Percentiles rank a stretch among this genome's conserved stretches.
phyloP scores from a whole-genome alignment of 2,797 vertebrate species.

The Pseudopleuronectes americanus region DNA sequence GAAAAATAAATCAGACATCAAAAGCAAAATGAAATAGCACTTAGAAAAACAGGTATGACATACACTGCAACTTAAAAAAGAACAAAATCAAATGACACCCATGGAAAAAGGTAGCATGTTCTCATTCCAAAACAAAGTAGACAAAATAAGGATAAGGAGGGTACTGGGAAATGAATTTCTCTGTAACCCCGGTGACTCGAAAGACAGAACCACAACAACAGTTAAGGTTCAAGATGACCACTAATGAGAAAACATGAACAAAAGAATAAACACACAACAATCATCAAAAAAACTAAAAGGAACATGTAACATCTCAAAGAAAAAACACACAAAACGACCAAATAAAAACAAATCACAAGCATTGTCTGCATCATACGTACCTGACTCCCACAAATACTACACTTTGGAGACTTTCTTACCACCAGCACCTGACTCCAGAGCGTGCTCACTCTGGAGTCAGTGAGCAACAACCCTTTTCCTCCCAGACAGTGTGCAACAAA shows the following conservation, averaged over 20 bases:
- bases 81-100: conserved; percentile 53
- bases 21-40: conserved; percentile 51
- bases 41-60: conserved; percentile 51
- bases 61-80: conserved; percentile 56
- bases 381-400: conserved; percentile 83
- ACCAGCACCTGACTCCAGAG: conserved; percentile 81
- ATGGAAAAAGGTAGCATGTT: conserved; percentile 58
- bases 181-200: conserved; percentile 72
- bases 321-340: conserved; percentile 24
- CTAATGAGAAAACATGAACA: conserved; percentile 73
- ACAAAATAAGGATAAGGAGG: conserved; percentile 58
- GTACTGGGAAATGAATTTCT: conserved; percentile 71
- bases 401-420: conserved; percentile 88
- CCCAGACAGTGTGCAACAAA: conserved; percentile 31
- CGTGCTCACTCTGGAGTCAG: conserved; percentile 62
- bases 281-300: conserved; percentile 63
- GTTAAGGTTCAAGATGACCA: conserved; percentile 74
- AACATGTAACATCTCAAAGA: conserved; percentile 59
- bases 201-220: conserved; percentile 68
- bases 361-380: conserved; percentile 85
- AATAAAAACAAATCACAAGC: conserved; percentile 66
- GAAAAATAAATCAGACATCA: conserved; percentile 41
- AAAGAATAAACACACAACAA: conserved; percentile 19
- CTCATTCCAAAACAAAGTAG: conserved; percentile 63
- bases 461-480: conserved; percentile 72